Evolutionary conservation across 2,797 vertebrate genomes (phyloP), one percentile per base, ranked within the genome.

Genomic region (Dermochelys coriacea): DNA sequence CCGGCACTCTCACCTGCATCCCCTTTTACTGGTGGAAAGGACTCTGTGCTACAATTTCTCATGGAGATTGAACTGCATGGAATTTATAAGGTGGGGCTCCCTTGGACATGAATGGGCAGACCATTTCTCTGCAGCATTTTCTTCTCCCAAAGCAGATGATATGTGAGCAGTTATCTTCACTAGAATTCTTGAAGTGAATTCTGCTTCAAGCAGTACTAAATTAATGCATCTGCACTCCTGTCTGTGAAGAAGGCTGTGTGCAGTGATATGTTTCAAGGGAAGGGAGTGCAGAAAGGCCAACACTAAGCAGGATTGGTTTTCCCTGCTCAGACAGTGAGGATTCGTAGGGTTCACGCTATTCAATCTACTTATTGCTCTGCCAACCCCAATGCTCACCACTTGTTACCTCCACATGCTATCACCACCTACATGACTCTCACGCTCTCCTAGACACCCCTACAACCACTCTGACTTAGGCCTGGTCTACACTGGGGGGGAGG

Each of bases 301-400:
- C 34, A 80, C 11, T 88, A 1, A 61, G 3, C 0, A 57, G 2
- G 9, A 8, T 57, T 94, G 12, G 19, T 37, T 74, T 80, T 34
- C 25, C 47, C 49, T 55, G 37, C 23, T 79, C 31, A 86, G 55
- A 91, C 84, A 23, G 86, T 75, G 29, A 54, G 12, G 85, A 94
- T 3, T 23, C 59, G 31, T 0, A 79, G 15, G 79, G 85, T 92
- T 77, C 77, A 68, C 19, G 86, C 79, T 52, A 27, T 11, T 86
- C 41, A 86, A 25, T 86, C 52, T 23, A 61, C 55, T 37, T 2
- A 31, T 57, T 89, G 27, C 61, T 37, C 78, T 0, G 55, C 61
- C 31, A 5, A 25, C 74, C 89, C 86, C 47, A 80, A 83, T 15
- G 79, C 88, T 27, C 21, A 55, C 12, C 79, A 82, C 89, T 84